Evolutionary conservation across 1,140 invertebrate species (phyloP).

Genomic region (Sesamia nonagrioides): DNA sequence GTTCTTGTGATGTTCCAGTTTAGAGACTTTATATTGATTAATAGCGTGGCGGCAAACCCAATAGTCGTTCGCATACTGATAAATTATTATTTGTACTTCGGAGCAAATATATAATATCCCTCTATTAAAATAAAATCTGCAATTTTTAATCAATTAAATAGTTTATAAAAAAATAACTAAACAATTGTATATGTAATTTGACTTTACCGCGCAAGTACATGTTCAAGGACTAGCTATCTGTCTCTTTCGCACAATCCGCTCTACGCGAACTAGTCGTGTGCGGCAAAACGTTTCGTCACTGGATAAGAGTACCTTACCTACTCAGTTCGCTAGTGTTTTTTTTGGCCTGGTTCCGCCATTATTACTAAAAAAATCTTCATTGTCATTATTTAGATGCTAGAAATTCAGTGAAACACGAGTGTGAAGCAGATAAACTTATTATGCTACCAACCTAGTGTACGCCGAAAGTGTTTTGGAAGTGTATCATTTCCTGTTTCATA

Average conservation of each 20-base stretch:
- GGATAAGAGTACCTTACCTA: constrained; percentile 73
- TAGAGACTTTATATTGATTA: constrained; percentile 17
- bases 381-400: constrained; percentile 63
- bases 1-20: background rate
- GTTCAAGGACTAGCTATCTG: constrained; percentile 69
- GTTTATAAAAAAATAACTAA: background rate
- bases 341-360: constrained; percentile 80
- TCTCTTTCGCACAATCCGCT: constrained; percentile 76
- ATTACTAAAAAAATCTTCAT: constrained; percentile 70
- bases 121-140: background rate
- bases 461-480: constrained; percentile 73
- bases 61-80: constrained; percentile 48
- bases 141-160: background rate
- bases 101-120: background rate
- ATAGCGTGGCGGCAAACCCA: constrained; percentile 46
- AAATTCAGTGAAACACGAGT: constrained; percentile 46
- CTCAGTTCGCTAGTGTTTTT: constrained; percentile 77
- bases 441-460: constrained; percentile 54
- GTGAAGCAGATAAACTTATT: constrained; percentile 55
- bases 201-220: constrained; percentile 84
- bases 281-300: constrained; percentile 73
- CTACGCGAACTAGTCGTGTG: constrained; percentile 58
- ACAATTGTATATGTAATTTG: constrained; percentile 67
- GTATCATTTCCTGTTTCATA: constrained; percentile 86
- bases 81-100: background rate